Base-by-base conservation (phyloP, 1,140 invertebrate species). In the Tetranychus urticae region DNA sequence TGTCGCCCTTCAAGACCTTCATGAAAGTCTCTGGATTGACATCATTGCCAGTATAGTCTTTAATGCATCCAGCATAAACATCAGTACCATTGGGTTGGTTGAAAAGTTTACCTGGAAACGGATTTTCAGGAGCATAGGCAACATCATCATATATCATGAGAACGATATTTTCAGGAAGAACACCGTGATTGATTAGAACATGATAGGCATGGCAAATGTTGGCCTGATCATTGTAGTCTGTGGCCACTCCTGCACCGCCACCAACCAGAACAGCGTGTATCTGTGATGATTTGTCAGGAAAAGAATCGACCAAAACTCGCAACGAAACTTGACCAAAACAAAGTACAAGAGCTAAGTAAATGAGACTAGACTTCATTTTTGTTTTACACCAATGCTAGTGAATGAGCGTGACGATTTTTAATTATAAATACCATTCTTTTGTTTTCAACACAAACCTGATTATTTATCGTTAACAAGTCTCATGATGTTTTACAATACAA, bases 91-190 rank as follows among this genome's bases (percentile, higher is more conserved):
- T 69, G 2, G 79, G 79, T 47, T 72, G 68, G 70, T 82, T 82
- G 56, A 80, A 78, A 13, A 82, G 71, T 31, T 75, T 71, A 5
- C 80, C 80, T 54, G 69, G 71, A 47, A 70, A 73, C n/a, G 78
- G 78, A 70, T 82, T 82, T 34, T 73, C 67, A 58, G 50, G 31
- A 69, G 74, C 76, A 62, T 77, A 46, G 4, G 79, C 80, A 63
- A 81, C 75, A 66, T 81, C 80, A 71, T 81, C 80, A 68, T 76
- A 79, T 77, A 81, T 80, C 76, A 81, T 77, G 13, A 77, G 76
- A 60, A 81, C 73, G 61, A 82, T 81, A 55, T 75, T 71, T 63
- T 79, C 77, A 60, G 74, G 73, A 13, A 76, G 74, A 61, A 81
- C 71, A 50, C 80, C 80, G 71, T 80, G 74, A 34, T 66, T 68